phyloP scores from a whole-genome alignment of 2,888 invertebrate species.

The Noctua janthina region DNA sequence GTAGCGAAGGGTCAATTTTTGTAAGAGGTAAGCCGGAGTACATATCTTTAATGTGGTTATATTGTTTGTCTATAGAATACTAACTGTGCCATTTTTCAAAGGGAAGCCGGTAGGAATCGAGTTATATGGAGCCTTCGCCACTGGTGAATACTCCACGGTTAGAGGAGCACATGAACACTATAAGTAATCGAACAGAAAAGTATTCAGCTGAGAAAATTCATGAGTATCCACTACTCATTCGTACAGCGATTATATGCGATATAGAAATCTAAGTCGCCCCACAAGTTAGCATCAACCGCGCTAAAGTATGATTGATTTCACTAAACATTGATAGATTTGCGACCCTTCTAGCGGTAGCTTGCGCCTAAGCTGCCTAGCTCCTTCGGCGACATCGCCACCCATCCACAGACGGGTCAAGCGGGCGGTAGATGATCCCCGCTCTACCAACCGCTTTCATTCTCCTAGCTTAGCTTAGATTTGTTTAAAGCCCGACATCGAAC shows the following conservation, averaged over 20 bases:
- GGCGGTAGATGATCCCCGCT: background rate
- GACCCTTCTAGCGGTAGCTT: background rate
- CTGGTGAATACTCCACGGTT: background rate
- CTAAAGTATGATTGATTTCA: background rate
- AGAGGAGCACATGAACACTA: background rate
- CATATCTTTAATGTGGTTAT: too few species aligned
- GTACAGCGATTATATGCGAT: background rate
- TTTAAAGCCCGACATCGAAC: background rate
- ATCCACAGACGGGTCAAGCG: background rate
- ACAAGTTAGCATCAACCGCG: background rate
- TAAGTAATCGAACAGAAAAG: slow-evolving; percentile 7
- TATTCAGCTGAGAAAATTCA: slow-evolving; percentile 4
- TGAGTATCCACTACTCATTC: background rate
- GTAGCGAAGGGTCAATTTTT: too few species aligned
- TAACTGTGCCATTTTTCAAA: too few species aligned
- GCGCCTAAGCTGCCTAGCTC: background rate
- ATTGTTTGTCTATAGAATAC: too few species aligned
- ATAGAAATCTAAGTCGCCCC: too few species aligned
- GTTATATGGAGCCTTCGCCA: too few species aligned
- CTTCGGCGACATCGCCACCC: slow-evolving; percentile 1
- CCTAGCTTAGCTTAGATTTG: background rate
- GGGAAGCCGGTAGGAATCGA: too few species aligned
- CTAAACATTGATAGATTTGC: background rate
- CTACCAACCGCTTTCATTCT: background rate
- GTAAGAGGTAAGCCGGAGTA: too few species aligned